A percentile compares a stretch with the other conserved stretches of the same genome.
These are phyloP conservation scores for Melanostoma mellinum DNA, from an alignment of 2,888 invertebrate genomes.

Conservation along the genomic window DNA sequence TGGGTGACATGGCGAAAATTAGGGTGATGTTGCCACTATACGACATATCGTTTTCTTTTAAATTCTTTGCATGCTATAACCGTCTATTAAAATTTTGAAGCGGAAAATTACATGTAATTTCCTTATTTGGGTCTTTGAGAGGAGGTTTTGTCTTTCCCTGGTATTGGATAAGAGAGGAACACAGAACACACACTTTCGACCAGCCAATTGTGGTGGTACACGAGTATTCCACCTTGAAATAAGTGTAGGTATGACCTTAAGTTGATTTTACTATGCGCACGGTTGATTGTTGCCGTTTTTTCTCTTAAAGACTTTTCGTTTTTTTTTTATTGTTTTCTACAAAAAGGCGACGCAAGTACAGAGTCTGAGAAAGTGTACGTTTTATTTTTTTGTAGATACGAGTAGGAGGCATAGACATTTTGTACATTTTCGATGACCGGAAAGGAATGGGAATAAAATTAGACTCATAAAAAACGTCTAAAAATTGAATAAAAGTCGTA, in stretches of 20 bases:
- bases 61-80: slow-evolving; percentile 62
- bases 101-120: slow-evolving; percentile 73
- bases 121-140: slow-evolving; percentile 19
- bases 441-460: slow-evolving; percentile 67
- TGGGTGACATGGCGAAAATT: slow-evolving; percentile 71
- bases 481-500: slow-evolving; percentile 58
- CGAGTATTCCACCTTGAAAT: slow-evolving; percentile 50
- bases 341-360: slow-evolving; percentile 23
- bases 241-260: neutral
- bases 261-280: slow-evolving; percentile 47
- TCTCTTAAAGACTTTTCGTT: slow-evolving; percentile 52
- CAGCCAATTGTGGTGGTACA: slow-evolving; percentile 24
- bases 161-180: neutral
- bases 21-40: slow-evolving; percentile 45
- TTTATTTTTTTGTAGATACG: slow-evolving; percentile 17
- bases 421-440: slow-evolving; percentile 65
- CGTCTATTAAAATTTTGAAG: slow-evolving; percentile 69
- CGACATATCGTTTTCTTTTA: slow-evolving; percentile 58
- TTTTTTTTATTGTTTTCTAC: slow-evolving; percentile 38
- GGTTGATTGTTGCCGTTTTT: slow-evolving; percentile 67
- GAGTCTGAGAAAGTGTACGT: slow-evolving; percentile 47
- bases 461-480: slow-evolving; percentile 58
- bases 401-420: slow-evolving; percentile 13
- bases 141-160: neutral
- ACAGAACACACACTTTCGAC: slow-evolving; percentile 27